Evolutionary conservation across 2,113 vertebrate species (phyloP).

Genomic region (Casuarius casuarius): DNA sequence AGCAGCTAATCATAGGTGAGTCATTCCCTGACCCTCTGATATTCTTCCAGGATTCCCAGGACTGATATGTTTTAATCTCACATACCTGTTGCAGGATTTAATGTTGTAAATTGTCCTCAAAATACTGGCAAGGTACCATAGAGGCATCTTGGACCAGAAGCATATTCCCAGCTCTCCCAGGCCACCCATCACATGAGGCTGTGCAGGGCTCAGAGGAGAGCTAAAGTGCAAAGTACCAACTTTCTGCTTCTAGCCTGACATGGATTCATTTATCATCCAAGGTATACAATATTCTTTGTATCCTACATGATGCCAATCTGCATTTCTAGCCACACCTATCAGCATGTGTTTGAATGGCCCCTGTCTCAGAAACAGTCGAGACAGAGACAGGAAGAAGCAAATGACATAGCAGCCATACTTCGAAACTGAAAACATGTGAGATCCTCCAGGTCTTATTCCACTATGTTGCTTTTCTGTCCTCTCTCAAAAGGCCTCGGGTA

Average conservation of each 20-base stretch:
- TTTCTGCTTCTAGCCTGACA: not conserved
- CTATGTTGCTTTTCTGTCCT: not conserved
- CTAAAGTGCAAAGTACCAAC: not conserved
- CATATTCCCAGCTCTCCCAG: not conserved
- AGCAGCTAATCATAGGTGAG: too few species aligned
- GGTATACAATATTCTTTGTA: not conserved
- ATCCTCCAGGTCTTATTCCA: conserved; percentile 29
- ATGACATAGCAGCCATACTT: not conserved
- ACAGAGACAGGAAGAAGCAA: not conserved
- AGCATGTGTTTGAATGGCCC: not conserved
- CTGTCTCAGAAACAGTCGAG: not conserved
- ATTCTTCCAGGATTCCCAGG: not conserved
- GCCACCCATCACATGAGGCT: fast-evolving
- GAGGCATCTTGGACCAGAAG: not conserved
- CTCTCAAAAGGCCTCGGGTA: not conserved
- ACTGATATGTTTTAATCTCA: not conserved
- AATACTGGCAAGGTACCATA: not conserved
- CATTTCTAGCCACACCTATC: not conserved
- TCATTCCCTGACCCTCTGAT: not conserved
- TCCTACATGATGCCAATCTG: not conserved
- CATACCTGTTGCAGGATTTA: not conserved
- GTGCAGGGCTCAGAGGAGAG: not conserved
- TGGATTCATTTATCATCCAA: not conserved
- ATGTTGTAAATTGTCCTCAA: not conserved
- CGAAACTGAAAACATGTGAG: not conserved